Base-by-base conservation (phyloP, 92 coral and sea anemone genomes). In the Porites rus region DNA sequence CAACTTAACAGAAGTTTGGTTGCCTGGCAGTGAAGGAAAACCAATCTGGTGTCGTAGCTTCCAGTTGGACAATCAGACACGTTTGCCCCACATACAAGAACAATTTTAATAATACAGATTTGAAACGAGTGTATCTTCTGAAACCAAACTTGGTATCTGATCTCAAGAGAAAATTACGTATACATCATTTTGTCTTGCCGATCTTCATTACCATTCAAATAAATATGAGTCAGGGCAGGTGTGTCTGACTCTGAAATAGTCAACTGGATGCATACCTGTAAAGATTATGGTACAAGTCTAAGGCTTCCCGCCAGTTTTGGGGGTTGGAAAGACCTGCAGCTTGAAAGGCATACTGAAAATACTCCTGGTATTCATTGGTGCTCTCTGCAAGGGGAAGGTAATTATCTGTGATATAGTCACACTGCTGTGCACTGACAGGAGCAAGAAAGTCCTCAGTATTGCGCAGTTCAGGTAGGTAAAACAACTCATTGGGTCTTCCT, bases 221-320 rank as follows among this genome's bases (percentile, higher is more conserved):
- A 80, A 66, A 54, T 66, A 62, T 65, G 64, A 4, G 72, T 67
- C 16, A 66, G 64, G 65, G 7, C 65, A 69, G 66, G 75, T 51
- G 85, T 80, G 38, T 80, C 85, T 56, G 38, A 66, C 38, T 67
- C 51, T 67, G 85, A 80, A 50, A 76, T 56, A 75, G 58, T 70
- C 80, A 83, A 16, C 25, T 67, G 31, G 72, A 19, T 67, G 72
- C 72, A 67, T 24, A 67, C 12, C 28, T 67, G 13, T 66, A 6
- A 66, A 90, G 85, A 58, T 86, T 67, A 56, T 83, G 86, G 84
- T 91, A 91, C 78, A 88, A 74, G 31, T 88, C 72, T 51, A 91
- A 80, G 21, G 89, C 90, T 72, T 86, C 85, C 46, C 86, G 76
- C 93, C 91, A 92, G 85, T 89, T 84, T 75, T 73, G 66, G 79